Conservation (phyloP, 1,140 invertebrate species). For the Notospermus geniculatus region DNA sequence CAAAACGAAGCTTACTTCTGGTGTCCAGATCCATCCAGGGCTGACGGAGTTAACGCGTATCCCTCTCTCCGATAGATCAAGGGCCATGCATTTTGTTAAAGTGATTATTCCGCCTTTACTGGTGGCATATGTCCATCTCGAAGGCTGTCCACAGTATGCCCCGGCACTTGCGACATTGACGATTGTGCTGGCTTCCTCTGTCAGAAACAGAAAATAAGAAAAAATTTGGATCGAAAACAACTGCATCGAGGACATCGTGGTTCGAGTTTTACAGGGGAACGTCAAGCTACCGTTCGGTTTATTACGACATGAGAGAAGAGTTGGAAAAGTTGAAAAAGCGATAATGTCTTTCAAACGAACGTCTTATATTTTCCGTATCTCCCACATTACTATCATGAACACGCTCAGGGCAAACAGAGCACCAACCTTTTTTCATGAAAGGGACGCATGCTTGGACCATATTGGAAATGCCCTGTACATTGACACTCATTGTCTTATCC, state of each 20-base stretch:
- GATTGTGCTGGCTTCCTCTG: constrained; percentile 9
- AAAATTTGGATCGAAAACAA: neutral
- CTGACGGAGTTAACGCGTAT: constrained; percentile 20
- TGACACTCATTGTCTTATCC: constrained; percentile 17
- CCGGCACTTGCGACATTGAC: constrained; percentile 17
- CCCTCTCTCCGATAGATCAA: constrained; percentile 13
- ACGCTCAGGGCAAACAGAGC: neutral
- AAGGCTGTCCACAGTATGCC: constrained; percentile 10
- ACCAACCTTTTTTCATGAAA: constrained; percentile 11
- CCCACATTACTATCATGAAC: neutral
- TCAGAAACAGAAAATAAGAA: neutral
- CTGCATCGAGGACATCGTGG: no score
- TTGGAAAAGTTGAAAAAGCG: no score
- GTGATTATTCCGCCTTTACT: constrained; percentile 18
- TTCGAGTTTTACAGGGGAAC: no score
- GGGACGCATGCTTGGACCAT: constrained; percentile 18
- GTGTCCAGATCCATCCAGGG: constrained; percentile 20
- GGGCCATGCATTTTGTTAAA: constrained; percentile 17
- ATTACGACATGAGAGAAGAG: no score
- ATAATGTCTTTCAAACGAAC: no score
- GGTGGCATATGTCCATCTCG: constrained; percentile 18
- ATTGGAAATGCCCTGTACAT: constrained; percentile 19
- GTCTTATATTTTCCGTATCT: neutral
- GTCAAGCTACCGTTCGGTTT: no score
- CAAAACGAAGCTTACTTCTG: constrained; percentile 22